These are phyloP conservation scores for Huso huso DNA, from an alignment of 2,797 vertebrate species.

Conservation along the genomic window DNA sequence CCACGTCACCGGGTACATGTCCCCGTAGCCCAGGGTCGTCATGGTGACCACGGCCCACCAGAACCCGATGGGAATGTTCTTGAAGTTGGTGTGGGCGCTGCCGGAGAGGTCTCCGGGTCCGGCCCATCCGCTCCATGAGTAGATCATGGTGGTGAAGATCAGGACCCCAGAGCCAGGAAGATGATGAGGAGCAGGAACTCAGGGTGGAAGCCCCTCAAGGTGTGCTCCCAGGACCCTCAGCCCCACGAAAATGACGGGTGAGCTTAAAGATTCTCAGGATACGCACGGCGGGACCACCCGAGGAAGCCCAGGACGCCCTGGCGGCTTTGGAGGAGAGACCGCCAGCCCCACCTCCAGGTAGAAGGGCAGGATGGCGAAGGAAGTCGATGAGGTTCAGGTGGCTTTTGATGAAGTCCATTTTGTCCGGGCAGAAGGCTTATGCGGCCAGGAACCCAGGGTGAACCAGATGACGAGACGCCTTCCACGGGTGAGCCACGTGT, in stretches of 20 bases:
- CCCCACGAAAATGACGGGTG: constrained; percentile 39
- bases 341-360: constrained; percentile 55
- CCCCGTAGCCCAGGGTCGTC: constrained; percentile 61
- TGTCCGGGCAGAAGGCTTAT: constrained; percentile 62
- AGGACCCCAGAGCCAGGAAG: constrained; percentile 56
- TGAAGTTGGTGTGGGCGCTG: constrained; percentile 55
- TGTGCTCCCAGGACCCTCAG: constrained; percentile 56
- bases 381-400: constrained; percentile 65
- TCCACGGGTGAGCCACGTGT: constrained; percentile 61
- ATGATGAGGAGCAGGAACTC: constrained; percentile 60
- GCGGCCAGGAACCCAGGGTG: constrained; percentile 59
- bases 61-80: constrained; percentile 28
- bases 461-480: constrained; percentile 60
- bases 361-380: constrained; percentile 62
- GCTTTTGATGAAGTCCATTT: constrained; percentile 60
- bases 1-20: constrained; percentile 62
- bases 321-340: constrained; percentile 43
- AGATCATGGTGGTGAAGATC: constrained; percentile 34
- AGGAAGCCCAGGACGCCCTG: constrained; percentile 43
- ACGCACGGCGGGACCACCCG: constrained; percentile 50
- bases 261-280: constrained; percentile 53
- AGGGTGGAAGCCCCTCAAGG: constrained; percentile 50
- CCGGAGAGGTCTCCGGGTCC: constrained; percentile 55
- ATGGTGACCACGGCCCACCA: constrained; percentile 63
- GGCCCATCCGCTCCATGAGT: constrained; percentile 53